Conservation (phyloP, 2,797 vertebrate genomes). For the Enteromius anoplus region DNA sequence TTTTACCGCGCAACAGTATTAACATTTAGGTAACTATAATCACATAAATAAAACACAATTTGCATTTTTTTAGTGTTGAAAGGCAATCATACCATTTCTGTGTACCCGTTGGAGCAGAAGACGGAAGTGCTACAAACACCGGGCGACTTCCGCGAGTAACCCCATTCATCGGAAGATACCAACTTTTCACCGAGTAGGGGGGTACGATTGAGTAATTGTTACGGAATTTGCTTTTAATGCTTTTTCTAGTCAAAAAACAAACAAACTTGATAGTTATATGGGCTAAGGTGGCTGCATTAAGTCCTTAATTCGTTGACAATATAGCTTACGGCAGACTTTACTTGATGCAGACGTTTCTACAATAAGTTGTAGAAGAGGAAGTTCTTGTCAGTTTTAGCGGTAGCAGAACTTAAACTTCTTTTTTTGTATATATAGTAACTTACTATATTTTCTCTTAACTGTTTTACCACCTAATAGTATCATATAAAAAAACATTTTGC, state of each 20-base stretch:
- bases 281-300: background rate
- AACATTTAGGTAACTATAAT: background rate
- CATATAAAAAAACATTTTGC: background rate
- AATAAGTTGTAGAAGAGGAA: background rate
- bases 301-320: background rate
- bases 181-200: slow-evolving; percentile 21
- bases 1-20: too few species aligned
- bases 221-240: background rate
- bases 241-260: background rate
- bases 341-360: background rate
- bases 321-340: background rate
- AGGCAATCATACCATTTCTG: slow-evolving; percentile 76
- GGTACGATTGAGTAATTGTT: background rate
- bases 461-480: background rate
- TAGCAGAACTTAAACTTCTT: background rate
- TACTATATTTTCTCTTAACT: background rate
- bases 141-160: slow-evolving; percentile 61
- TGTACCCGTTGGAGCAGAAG: slow-evolving; percentile 64
- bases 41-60: background rate
- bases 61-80: background rate
- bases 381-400: background rate
- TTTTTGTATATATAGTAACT: background rate
- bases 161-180: slow-evolving; percentile 46
- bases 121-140: slow-evolving; percentile 72
- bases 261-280: background rate